Conservation (phyloP, 2,113 vertebrate genomes). For the Cygnus buccinator region DNA sequence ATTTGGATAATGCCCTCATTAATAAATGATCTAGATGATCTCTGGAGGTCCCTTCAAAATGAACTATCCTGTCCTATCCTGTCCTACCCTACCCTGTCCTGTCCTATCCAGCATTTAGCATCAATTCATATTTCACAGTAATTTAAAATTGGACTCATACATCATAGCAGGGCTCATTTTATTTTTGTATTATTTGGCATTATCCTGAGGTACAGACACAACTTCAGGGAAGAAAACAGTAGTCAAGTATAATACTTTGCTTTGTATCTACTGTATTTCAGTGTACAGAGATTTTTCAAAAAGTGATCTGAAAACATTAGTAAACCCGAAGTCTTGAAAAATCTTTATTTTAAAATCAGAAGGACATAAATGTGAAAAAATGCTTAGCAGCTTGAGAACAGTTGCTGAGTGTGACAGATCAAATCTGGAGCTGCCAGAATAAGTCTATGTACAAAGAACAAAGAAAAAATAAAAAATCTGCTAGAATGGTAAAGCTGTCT, state of each 20-base stretch:
- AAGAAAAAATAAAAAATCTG: background rate
- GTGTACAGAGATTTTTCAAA: background rate
- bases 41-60: too few species aligned
- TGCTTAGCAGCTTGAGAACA: background rate
- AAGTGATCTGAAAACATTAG: background rate
- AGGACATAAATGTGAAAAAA: background rate
- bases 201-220: background rate
- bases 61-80: too few species aligned
- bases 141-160: background rate
- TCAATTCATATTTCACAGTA: background rate
- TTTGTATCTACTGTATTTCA: background rate
- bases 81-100: too few species aligned
- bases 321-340: background rate
- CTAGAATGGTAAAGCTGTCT: slow-evolving; percentile 13
- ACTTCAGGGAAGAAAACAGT: background rate
- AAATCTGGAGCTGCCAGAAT: slow-evolving; percentile 24
- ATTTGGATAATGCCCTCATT: too few species aligned
- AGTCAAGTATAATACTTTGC: background rate
- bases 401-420: slow-evolving; percentile 15
- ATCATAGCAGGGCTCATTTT: background rate
- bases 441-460: slow-evolving; percentile 1
- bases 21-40: too few species aligned
- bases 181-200: background rate
- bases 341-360: background rate
- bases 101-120: background rate